A percentile compares a stretch with the other conserved stretches of the same genome.
Conservation (phyloP, 1,140 invertebrate species). For the Rhopalosiphum maidis region DNA sequence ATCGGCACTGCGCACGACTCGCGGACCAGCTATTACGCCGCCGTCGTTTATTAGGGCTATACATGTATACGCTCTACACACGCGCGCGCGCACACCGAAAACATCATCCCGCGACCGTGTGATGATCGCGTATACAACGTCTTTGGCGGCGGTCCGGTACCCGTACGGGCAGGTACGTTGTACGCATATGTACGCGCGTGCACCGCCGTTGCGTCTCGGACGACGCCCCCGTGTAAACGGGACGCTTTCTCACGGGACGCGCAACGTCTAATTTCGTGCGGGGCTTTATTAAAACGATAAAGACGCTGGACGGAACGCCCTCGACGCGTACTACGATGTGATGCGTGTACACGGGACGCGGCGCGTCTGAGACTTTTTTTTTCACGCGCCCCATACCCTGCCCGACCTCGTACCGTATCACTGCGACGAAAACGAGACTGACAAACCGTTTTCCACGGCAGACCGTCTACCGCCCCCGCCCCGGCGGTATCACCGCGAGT, state of each 20-base stretch:
- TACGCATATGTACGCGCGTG: neutral
- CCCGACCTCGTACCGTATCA: neutral
- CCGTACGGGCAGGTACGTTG: neutral
- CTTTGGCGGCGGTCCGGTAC: slow-evolving; percentile 38
- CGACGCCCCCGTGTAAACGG: slow-evolving; percentile 51
- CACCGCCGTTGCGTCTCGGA: slow-evolving; percentile 5
- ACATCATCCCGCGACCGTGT: neutral
- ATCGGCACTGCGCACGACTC: neutral
- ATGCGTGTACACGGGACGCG: no score
- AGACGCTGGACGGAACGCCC: slow-evolving; percentile 40
- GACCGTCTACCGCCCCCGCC: neutral
- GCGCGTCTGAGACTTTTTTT: neutral
- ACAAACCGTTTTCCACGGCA: neutral
- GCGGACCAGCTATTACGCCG: slow-evolving; percentile 41
- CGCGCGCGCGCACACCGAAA: neutral
- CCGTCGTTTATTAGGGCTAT: neutral
- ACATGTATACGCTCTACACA: neutral
- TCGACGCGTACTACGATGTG: neutral
- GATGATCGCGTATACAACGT: neutral
- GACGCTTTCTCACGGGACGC: slow-evolving; percentile 50
- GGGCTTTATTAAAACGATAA: slow-evolving; percentile 54
- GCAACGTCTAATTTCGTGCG: slow-evolving; percentile 46
- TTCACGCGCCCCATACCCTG: neutral
- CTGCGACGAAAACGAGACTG: neutral
- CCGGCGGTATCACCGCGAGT: neutral